Evolutionary conservation across 2,888 invertebrate species (phyloP), one percentile per base, ranked within the genome.

Genomic region (Amphiduros pacificus): DNA sequence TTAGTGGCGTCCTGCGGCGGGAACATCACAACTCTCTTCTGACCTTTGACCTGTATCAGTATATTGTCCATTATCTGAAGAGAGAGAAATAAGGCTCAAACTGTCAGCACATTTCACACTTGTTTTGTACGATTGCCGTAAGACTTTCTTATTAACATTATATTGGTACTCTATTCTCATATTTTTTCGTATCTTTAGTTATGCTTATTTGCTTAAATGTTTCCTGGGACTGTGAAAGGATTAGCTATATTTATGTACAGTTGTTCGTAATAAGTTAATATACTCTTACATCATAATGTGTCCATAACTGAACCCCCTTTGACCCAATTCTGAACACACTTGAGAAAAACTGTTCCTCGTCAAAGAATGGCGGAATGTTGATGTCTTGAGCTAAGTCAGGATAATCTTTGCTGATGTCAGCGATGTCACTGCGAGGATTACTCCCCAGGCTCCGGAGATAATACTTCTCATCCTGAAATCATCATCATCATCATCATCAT

Each of bases 221-320:
- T n/a, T n/a, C n/a, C n/a, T n/a, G n/a, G n/a, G n/a, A n/a, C n/a
- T n/a, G n/a, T n/a, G n/a, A n/a, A n/a, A n/a, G n/a, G n/a, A n/a
- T n/a, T n/a, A n/a, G n/a, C n/a, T n/a, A n/a, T n/a, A n/a, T n/a
- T n/a, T n/a, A n/a, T n/a, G n/a, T n/a, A n/a, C n/a, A n/a, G n/a
- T n/a, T n/a, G n/a, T n/a, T n/a, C n/a, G n/a, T n/a, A n/a, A n/a
- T n/a, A n/a, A n/a, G n/a, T n/a, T n/a, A n/a, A n/a, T n/a, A n/a
- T n/a, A n/a, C n/a, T 41, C 77, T 71, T 73, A 86, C 84, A 78
- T 87, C 86, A 75, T 86, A 87, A 74, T 87, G 86, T 3, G 86
- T 86, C 86, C 86, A 87, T 24, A 87, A 71, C 66, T 84, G 85
- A 20, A 85, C 70, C 17, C 80, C 78, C 40, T 81, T 72, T 1